Evolutionary conservation across 2,113 vertebrate genomes (phyloP).

Genomic region (Megalops atlanticus): DNA sequence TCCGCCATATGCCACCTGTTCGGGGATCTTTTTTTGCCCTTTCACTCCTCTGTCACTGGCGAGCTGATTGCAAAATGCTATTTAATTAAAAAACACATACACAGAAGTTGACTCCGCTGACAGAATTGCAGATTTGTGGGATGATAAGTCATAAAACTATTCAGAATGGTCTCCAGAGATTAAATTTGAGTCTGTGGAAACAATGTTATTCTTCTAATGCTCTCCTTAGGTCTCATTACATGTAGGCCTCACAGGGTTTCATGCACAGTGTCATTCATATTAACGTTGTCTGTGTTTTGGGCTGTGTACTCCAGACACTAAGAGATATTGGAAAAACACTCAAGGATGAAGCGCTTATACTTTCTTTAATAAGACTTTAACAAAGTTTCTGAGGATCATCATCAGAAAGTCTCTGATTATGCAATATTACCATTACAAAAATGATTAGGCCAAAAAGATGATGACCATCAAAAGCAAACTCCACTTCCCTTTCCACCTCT

Average conservation of each 20-base stretch:
- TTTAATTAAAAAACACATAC: conserved; percentile 43
- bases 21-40: conserved; percentile 29
- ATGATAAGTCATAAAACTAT: conserved; percentile 26
- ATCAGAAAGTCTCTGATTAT: not conserved
- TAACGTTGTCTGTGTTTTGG: not conserved
- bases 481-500: no score
- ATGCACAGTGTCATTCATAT: not conserved
- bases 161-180: conserved; percentile 22
- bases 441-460: not conserved
- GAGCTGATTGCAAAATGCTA: conserved; percentile 36
- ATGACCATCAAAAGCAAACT: not conserved
- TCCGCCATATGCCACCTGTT: conserved; percentile 23
- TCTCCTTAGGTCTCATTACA: conserved; percentile 9
- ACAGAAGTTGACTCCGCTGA: conserved; percentile 35
- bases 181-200: conserved; percentile 27
- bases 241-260: conserved; percentile 4
- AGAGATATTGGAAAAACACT: not conserved
- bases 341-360: not conserved
- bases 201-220: conserved; percentile 26
- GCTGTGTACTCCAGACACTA: not conserved
- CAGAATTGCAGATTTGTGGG: conserved; percentile 28
- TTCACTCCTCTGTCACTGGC: conserved; percentile 39
- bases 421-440: not conserved
- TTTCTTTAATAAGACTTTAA: not conserved
- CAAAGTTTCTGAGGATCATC: not conserved